Evolutionary conservation across 2,113 vertebrate species (phyloP).

Genomic region (Brienomyrus brachyistius): DNA sequence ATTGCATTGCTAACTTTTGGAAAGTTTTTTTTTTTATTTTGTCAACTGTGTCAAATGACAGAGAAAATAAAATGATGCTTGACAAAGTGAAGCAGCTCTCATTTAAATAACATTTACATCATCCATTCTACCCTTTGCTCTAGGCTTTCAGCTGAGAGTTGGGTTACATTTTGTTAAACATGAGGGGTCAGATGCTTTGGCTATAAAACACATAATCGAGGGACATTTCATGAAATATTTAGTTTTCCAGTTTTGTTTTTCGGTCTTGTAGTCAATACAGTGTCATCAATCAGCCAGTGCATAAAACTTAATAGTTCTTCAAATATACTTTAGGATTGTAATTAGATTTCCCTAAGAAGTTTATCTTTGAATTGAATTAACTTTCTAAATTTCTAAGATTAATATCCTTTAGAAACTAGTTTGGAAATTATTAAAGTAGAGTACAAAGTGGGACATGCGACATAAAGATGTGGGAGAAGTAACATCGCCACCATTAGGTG

Average conservation of each 20-base stretch:
- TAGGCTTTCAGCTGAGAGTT: not conserved
- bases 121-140: not conserved
- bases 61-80: not conserved
- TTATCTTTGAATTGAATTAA: not conserved
- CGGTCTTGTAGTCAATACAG: not conserved
- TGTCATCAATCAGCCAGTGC: not conserved
- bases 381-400: not conserved
- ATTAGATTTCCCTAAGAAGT: not conserved
- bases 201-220: not conserved
- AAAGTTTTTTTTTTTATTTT: not conserved
- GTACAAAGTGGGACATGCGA: not conserved
- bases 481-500: slow-evolving; percentile 6
- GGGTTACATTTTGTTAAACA: not conserved
- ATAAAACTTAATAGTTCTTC: not conserved
- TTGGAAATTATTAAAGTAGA: not conserved
- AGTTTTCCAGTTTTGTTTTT: not conserved
- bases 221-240: not conserved
- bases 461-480: not conserved
- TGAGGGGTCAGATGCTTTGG: not conserved
- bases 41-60: not conserved
- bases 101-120: not conserved
- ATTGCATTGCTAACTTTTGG: not conserved
- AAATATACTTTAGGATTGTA: not conserved
- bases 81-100: not conserved
- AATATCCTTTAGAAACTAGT: not conserved